phyloP scores from a whole-genome alignment of 2,113 vertebrate species.

The Colossoma macropomum region DNA sequence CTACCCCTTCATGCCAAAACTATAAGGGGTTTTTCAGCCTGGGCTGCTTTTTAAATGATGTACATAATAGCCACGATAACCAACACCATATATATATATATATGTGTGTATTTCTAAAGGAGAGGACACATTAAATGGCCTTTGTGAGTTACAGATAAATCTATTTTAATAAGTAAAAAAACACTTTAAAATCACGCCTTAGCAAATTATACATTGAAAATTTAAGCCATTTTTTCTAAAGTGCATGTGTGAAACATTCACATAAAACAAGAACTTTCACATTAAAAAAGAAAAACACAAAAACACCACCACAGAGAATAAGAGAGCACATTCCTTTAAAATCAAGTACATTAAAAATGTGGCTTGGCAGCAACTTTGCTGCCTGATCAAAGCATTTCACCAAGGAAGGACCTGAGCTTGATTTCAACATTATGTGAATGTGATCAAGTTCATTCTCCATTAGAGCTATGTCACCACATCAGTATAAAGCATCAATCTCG shows the following conservation, averaged over 20 bases:
- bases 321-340: neutral
- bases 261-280: constrained; percentile 19
- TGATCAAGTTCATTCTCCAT: constrained; percentile 8
- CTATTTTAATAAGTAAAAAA: constrained; percentile 14
- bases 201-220: neutral
- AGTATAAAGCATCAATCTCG: neutral
- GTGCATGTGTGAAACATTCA: constrained; percentile 33
- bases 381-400: neutral
- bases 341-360: neutral
- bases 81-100: too few species aligned
- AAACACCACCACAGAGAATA: constrained; percentile 6
- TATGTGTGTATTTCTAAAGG: too few species aligned
- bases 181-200: constrained; percentile 14
- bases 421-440: neutral
- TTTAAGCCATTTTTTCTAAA: constrained; percentile 8
- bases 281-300: neutral
- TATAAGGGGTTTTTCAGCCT: neutral
- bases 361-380: neutral
- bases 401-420: constrained; percentile 22
- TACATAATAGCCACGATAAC: too few species aligned
- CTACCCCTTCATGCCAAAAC: neutral
- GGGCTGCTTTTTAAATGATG: too few species aligned
- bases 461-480: neutral
- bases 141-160: constrained; percentile 4
- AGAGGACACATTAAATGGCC: neutral